Percentiles rank a stretch among this genome's conserved stretches.
phyloP scores from a whole-genome alignment of 2,888 invertebrate species.

The Rapana venosa region DNA sequence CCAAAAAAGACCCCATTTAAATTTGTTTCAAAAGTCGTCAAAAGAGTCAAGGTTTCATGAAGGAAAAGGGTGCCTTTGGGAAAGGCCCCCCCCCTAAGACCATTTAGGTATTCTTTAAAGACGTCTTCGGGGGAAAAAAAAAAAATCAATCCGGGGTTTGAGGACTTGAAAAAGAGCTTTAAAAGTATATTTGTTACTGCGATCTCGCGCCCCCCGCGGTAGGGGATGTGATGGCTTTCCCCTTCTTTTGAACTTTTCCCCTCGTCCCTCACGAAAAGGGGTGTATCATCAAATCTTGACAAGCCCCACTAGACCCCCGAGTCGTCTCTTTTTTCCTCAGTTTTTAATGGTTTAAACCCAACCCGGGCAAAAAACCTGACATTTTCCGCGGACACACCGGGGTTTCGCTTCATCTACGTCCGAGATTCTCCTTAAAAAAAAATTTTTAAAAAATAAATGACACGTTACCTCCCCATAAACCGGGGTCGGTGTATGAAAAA shows the following conservation, averaged over 20 bases:
- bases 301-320: slow-evolving; percentile 1
- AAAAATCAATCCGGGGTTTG: neutral
- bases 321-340: neutral
- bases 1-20: neutral
- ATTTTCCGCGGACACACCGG: neutral
- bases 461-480: neutral
- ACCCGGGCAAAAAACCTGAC: neutral
- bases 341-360: neutral
- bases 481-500: neutral
- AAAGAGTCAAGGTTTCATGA: neutral
- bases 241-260: neutral
- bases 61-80: neutral
- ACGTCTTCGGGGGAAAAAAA: neutral
- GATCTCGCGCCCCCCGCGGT: neutral
- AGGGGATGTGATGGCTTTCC: neutral
- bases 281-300: slow-evolving; percentile 1
- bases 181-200: neutral
- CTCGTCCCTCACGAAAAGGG: neutral
- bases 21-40: neutral
- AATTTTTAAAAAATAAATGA: neutral
- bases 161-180: neutral
- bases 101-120: neutral
- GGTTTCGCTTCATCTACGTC: neutral
- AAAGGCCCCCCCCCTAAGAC: neutral
- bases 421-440: too few species aligned